Conservation (phyloP, 2,888 invertebrate genomes). For the Cerceris rybyensis region DNA sequence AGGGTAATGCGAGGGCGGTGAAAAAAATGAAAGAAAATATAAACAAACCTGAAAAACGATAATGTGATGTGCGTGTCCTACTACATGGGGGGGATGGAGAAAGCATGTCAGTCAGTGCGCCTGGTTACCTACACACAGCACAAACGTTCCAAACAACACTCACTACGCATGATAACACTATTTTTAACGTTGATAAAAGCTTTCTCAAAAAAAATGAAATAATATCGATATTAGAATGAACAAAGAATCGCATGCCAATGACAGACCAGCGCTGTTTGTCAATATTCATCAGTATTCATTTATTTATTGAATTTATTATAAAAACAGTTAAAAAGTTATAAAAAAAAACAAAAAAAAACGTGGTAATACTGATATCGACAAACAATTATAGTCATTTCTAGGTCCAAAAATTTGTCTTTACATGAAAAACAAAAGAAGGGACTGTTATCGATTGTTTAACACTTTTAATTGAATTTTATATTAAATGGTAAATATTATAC, state of each 20-base stretch:
- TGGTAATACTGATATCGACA: too few relatives aligned
- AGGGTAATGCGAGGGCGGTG: not conserved
- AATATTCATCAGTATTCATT: too few relatives aligned
- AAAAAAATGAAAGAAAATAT: constrained; percentile 62
- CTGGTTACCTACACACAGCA: constrained; percentile 81
- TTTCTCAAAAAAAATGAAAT: constrained; percentile 19
- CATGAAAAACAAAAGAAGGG: too few relatives aligned
- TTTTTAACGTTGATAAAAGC: constrained; percentile 24
- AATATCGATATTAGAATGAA: constrained; percentile 18
- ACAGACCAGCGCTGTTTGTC: not conserved
- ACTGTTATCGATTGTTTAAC: too few relatives aligned
- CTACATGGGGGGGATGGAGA: constrained; percentile 72
- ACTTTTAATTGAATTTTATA: too few relatives aligned
- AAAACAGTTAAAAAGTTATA: too few relatives aligned
- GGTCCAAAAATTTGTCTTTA: too few relatives aligned
- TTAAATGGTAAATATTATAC: too few relatives aligned
- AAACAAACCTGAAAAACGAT: constrained; percentile 81
- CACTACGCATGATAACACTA: constrained; percentile 63
- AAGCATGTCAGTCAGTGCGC: constrained; percentile 79
- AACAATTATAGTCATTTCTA: too few relatives aligned
- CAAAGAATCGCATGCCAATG: constrained; percentile 52
- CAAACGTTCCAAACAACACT: constrained; percentile 80
- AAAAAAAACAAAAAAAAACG: too few relatives aligned
- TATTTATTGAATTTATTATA: too few relatives aligned
- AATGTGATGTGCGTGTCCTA: constrained; percentile 78